phyloP scores from a whole-genome alignment of 2,113 vertebrate species.

The Tichodroma muraria region DNA sequence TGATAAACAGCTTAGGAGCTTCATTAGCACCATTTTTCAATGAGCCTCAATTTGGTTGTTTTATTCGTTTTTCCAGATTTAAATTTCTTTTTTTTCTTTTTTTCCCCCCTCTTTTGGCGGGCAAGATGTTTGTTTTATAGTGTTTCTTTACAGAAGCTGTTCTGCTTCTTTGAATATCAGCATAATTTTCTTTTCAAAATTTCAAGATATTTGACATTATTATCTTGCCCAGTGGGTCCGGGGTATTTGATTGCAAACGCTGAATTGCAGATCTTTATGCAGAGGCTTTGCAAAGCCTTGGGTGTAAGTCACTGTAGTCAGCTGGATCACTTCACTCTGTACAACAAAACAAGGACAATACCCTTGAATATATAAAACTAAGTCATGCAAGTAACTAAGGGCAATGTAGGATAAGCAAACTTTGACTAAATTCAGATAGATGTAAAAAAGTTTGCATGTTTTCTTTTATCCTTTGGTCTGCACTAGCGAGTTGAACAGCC shows the following conservation, averaged over 20 bases:
- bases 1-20: conserved; percentile 42
- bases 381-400: conserved; percentile 21
- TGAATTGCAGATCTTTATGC: not conserved
- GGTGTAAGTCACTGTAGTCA: not conserved
- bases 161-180: not conserved
- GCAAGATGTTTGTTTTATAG: not conserved
- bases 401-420: conserved; percentile 19
- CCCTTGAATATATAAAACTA: not conserved
- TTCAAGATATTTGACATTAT: not conserved
- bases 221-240: not conserved
- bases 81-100: not conserved
- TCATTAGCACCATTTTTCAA: not conserved
- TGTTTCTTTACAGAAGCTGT: not conserved
- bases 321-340: not conserved
- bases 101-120: fast-evolving
- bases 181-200: not conserved
- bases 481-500: not conserved
- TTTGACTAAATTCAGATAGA: not conserved
- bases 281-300: not conserved
- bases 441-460: not conserved
- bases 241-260: not conserved
- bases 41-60: not conserved
- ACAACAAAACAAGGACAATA: not conserved
- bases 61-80: not conserved
- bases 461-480: conserved; percentile 38